Evolutionary conservation across 2,888 invertebrate genomes (phyloP), one percentile per base, ranked within the genome.

Genomic region (Drosophila robusta): DNA sequence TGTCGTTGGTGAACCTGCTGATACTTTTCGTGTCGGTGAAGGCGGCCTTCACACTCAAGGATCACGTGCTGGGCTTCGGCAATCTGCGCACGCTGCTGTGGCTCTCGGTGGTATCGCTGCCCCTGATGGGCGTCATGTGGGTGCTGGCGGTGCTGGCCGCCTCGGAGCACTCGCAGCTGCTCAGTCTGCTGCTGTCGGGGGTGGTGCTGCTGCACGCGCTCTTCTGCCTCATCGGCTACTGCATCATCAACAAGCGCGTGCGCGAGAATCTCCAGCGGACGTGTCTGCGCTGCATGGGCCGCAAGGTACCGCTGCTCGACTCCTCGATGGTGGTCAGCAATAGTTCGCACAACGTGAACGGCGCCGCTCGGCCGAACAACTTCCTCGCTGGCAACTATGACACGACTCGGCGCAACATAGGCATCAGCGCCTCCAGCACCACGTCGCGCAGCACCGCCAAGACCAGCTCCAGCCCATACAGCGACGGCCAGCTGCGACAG

Each of bases 391-490:
- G 90, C 18, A 91, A 82, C 52, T 92, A 94, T 78, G 94, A 95
- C 70, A 94, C 95, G 26, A 93, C 94, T 39, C 92, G 95, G 76
- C 93, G 97, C 49, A 96, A 97, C 91, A 95, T 98, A 70, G 98
- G 98, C 34, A 98, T 98, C 80, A 98, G 98, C 11, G 97, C 98
- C 0, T 98, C 98, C 0, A 98, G 98, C 67, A 98, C 98, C 0
- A 98, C 98, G 0, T 98, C 98, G 1, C 94, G 98, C 73, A 98
- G 98, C 32, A 98, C 98, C 0, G 98, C 97, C 50, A 98, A 98
- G 92, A 98, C 98, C 12, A 96, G 97, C 84, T 97, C 98, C 29
- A 97, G 98, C 91, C 97, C 98, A 9, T 98, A 98, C 90, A 95
- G 97, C 89, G 97, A 97, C 82, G 95, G 96, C 0, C 97, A 97